A percentile compares a stretch with the other conserved stretches of the same genome.
phyloP scores from a whole-genome alignment of 1,140 invertebrate genomes.

The Andricus grossulariae region DNA sequence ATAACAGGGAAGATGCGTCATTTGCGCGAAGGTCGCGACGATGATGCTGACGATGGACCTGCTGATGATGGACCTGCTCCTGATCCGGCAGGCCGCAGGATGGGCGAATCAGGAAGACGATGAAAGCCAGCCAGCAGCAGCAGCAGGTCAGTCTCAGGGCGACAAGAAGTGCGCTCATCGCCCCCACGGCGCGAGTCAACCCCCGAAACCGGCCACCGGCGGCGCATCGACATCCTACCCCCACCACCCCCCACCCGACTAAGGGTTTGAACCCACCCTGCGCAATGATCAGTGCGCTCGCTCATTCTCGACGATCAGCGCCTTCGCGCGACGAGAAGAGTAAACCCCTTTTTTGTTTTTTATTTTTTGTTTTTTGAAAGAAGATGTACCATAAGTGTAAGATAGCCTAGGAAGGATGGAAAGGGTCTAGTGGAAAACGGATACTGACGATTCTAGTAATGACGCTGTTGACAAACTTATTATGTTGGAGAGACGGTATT shows the following conservation, averaged over 20 bases:
- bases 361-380: too few relatives aligned
- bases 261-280: slow-evolving; percentile 39
- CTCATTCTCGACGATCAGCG: slow-evolving; percentile 40
- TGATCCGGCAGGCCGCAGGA: slow-evolving; percentile 47
- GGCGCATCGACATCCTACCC: slow-evolving; percentile 73
- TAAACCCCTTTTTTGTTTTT: slow-evolving; percentile 15
- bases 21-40: slow-evolving; percentile 45
- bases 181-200: slow-evolving; percentile 75
- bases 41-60: slow-evolving; percentile 32
- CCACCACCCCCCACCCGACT: slow-evolving; percentile 43
- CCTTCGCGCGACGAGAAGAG: slow-evolving; percentile 5
- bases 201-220: slow-evolving; percentile 74
- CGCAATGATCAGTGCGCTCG: slow-evolving; percentile 51
- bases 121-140: slow-evolving; percentile 66
- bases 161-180: slow-evolving; percentile 75
- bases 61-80: slow-evolving; percentile 39
- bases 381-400: too few relatives aligned
- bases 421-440: too few relatives aligned
- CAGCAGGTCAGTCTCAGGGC: slow-evolving; percentile 72
- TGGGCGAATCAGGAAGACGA: slow-evolving; percentile 63
- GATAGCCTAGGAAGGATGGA: too few relatives aligned
- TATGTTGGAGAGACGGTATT: too few relatives aligned
- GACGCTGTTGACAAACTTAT: too few relatives aligned
- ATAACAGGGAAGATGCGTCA: slow-evolving; percentile 49
- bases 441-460: too few relatives aligned